Percentiles rank a stretch among this genome's conserved stretches.
Conservation (phyloP, 1,140 invertebrate species). For the Eupristina koningsbergeri region DNA sequence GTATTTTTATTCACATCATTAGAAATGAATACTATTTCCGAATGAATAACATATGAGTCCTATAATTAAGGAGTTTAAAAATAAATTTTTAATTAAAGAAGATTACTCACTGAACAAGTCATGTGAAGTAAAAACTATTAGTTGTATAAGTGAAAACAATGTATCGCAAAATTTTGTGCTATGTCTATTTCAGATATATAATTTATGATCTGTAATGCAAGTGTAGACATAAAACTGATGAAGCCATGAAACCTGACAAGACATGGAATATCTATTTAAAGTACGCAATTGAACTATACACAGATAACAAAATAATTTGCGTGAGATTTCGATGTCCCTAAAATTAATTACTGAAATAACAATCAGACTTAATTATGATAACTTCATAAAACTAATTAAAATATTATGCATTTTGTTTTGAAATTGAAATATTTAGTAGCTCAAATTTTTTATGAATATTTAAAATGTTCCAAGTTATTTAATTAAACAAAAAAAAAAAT, state of each 20-base stretch:
- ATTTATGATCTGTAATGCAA: background rate
- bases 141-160: no score
- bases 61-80: no score
- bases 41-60: no score
- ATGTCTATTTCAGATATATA: background rate
- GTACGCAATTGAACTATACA: background rate
- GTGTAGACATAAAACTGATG: background rate
- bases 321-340: background rate
- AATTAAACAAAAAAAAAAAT: no score
- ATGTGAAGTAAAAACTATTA: no score
- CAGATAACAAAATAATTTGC: background rate
- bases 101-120: no score
- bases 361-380: background rate
- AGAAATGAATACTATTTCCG: no score
- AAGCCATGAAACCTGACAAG: background rate
- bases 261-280: background rate
- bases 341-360: background rate
- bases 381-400: background rate
- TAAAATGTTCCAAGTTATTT: no score
- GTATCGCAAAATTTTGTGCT: background rate
- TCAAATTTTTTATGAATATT: no score
- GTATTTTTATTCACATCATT: no score
- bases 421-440: background rate
- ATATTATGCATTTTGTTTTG: background rate
- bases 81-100: no score